Evolutionary conservation across 2,113 vertebrate species (phyloP).

Genomic region (Myrmophylax atrothorax): DNA sequence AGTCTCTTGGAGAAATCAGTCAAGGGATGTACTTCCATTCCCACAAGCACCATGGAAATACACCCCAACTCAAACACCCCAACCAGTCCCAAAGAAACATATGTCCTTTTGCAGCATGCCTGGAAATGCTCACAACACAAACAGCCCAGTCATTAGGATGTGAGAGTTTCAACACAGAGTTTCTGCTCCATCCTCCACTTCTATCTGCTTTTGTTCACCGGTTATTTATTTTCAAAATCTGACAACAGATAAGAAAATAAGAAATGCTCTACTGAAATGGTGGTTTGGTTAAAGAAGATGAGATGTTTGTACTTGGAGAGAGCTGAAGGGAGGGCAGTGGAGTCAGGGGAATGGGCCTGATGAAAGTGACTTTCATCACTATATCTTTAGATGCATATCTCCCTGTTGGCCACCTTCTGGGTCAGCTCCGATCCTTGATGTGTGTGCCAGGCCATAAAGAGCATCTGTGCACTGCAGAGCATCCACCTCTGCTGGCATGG

Average conservation of each 20-base stretch:
- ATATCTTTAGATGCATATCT: background rate
- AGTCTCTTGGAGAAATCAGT: background rate
- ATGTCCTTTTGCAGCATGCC: background rate
- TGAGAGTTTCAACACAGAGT: background rate
- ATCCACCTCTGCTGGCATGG: background rate
- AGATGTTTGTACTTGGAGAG: background rate
- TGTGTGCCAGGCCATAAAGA: background rate
- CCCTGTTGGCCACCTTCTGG: background rate
- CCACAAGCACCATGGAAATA: slow-evolving; percentile 8
- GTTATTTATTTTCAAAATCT: background rate
- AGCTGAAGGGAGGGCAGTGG: background rate
- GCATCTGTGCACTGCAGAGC: background rate
- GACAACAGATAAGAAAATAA: background rate
- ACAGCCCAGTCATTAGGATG: background rate
- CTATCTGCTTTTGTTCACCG: slow-evolving; percentile 12
- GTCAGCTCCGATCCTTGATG: background rate
- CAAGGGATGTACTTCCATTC: background rate
- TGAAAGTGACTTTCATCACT: background rate
- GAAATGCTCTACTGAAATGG: background rate
- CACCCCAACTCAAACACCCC: background rate
- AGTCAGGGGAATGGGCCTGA: background rate
- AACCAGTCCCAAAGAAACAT: background rate
- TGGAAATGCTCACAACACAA: background rate
- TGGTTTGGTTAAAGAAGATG: background rate
- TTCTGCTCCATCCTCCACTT: background rate